Conservation (phyloP, 2,888 invertebrate genomes). For the Sphinx pinastri region DNA sequence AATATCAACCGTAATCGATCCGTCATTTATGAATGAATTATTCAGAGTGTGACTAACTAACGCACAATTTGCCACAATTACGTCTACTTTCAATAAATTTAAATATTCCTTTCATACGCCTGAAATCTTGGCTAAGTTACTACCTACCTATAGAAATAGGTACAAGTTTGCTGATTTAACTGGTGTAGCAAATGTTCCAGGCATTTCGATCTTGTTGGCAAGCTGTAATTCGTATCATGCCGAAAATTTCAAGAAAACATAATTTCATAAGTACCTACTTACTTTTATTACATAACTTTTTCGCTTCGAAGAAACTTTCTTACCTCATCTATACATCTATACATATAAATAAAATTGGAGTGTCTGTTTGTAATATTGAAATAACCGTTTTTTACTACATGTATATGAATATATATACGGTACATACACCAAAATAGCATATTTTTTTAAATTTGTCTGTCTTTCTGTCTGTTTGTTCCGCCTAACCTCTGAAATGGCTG, state of each 20-base stretch:
- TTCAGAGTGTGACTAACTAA: slow-evolving; percentile 43
- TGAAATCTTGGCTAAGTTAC: neutral
- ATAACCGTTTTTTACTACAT: no score
- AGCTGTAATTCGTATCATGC: neutral
- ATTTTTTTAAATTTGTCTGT: no score
- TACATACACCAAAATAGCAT: no score
- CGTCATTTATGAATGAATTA: slow-evolving; percentile 42
- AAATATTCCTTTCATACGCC: neutral
- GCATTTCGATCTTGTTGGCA: neutral
- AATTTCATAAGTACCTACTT: neutral
- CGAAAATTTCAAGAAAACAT: neutral
- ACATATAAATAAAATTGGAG: no score
- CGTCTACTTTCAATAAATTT: neutral
- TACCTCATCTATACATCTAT: no score
- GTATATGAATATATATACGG: no score
- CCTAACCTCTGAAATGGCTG: no score
- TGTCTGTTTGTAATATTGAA: no score
- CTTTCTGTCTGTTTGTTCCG: no score
- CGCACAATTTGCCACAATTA: neutral
- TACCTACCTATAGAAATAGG: neutral
- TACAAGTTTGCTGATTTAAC: neutral
- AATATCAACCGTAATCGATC: slow-evolving; percentile 45
- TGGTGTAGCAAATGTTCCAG: neutral
- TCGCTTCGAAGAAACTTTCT: no score
- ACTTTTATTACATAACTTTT: no score